These are phyloP conservation scores for Dipodomys ordii DNA, from an alignment of 2,113 vertebrate species.

Conservation along the genomic window DNA sequence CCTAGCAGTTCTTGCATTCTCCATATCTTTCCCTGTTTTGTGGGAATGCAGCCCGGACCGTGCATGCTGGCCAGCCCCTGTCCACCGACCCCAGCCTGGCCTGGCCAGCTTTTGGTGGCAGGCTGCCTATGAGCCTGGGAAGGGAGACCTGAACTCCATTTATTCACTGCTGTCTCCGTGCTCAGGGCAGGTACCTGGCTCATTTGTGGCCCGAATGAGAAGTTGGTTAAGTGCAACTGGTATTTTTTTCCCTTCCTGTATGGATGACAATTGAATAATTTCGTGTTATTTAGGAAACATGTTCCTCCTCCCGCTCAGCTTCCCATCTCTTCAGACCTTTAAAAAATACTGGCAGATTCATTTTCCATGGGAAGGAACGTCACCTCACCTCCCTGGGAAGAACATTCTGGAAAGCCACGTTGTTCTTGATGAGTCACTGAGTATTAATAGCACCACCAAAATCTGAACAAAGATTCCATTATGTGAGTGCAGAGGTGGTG, in stretches of 20 bases:
- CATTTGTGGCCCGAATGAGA: background rate
- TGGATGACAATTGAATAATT: background rate
- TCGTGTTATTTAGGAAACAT: background rate
- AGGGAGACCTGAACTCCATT: rapidly evolving
- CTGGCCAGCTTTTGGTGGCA: too few relatives aligned
- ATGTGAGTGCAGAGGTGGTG: background rate
- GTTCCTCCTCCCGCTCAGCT: background rate
- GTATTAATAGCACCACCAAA: constrained; percentile 60
- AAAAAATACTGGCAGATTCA: background rate
- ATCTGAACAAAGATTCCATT: background rate
- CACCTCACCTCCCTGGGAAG: background rate
- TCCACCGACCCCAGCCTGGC: too few relatives aligned
- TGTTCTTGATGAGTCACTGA: constrained; percentile 33
- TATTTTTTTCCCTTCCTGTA: background rate
- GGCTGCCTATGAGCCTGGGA: background rate
- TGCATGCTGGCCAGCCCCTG: too few relatives aligned
- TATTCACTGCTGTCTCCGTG: rapidly evolving
- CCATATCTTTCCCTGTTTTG: background rate
- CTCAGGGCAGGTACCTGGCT: background rate
- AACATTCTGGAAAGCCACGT: constrained; percentile 37
- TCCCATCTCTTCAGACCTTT: background rate
- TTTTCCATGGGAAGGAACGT: constrained; percentile 6
- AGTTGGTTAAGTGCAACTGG: background rate
- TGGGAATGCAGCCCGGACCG: too few relatives aligned
- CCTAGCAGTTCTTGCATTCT: too few relatives aligned